Conservation (phyloP, 1,140 invertebrate species). For the Heterodera carotae region DNA sequence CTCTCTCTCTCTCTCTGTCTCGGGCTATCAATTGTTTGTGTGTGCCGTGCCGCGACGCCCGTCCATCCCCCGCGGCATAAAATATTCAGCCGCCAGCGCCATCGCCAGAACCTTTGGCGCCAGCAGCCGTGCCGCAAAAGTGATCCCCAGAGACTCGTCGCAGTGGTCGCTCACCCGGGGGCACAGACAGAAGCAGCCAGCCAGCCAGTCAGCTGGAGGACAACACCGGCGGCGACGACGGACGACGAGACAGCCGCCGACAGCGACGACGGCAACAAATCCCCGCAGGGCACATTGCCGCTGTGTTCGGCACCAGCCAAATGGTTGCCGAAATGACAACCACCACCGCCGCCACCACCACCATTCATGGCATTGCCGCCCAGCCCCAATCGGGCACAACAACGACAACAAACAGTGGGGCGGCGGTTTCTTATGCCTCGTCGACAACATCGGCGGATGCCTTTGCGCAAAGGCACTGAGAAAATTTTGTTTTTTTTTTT, state of each 20-base stretch:
- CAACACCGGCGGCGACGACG: too few species aligned
- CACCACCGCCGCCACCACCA: background rate
- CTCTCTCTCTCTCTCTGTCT: background rate
- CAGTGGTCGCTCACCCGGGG: too few species aligned
- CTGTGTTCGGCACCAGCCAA: background rate
- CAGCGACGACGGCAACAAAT: background rate
- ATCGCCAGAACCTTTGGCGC: too few species aligned
- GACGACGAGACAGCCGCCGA: too few species aligned
- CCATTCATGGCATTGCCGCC: too few species aligned
- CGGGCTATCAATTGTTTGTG: conserved; percentile 2
- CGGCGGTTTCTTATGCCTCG: background rate
- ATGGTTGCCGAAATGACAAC: too few species aligned
- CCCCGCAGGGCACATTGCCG: background rate
- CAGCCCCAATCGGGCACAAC: background rate
- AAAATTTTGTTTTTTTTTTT: too few species aligned
- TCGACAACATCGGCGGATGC: background rate
- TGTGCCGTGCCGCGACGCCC: background rate
- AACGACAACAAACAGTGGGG: background rate
- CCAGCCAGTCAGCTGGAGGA: too few species aligned
- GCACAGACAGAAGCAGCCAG: too few species aligned
- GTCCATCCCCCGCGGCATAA: too few species aligned
- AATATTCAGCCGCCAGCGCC: too few species aligned
- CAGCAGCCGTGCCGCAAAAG: background rate
- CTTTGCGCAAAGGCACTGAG: background rate
- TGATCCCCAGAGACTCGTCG: background rate